Evolutionary conservation across 2,797 vertebrate species (phyloP).

Genomic region (Cossypha niveicapilla): DNA sequence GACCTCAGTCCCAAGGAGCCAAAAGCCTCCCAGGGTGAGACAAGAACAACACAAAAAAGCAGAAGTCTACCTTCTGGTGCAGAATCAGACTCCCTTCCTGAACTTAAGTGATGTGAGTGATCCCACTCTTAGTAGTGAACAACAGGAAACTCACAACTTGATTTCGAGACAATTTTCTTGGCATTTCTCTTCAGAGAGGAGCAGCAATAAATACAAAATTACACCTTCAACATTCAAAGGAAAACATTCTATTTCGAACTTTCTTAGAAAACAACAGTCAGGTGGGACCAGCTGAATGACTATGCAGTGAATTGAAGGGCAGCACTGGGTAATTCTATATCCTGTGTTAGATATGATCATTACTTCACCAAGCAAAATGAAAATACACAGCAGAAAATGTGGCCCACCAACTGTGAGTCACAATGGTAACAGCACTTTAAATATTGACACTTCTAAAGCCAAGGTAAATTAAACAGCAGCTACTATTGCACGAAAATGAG

Average conservation of each 20-base stretch:
- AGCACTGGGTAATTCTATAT: neutral
- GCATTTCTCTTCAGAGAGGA: neutral
- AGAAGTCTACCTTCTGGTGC: neutral
- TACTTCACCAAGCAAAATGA: neutral
- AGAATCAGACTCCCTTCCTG: neutral
- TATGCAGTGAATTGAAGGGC: neutral
- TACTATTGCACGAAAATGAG: neutral
- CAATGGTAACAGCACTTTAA: neutral
- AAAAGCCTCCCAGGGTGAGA: rapidly evolving
- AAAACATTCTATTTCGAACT: neutral
- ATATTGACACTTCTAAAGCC: neutral
- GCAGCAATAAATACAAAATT: neutral
- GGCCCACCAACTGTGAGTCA: neutral
- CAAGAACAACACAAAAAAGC: neutral
- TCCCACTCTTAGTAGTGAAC: neutral
- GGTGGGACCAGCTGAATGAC: neutral
- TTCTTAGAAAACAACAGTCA: neutral
- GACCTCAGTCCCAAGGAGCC: neutral
- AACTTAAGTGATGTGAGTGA: neutral
- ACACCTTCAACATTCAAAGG: neutral
- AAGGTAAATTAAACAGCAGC: slow-evolving; percentile 1
- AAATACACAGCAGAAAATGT: neutral
- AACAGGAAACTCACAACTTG: neutral
- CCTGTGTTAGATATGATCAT: neutral
- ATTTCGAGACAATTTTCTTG: neutral